Base-by-base conservation (phyloP, 2,888 invertebrate species). In the Diarsia brunnea region DNA sequence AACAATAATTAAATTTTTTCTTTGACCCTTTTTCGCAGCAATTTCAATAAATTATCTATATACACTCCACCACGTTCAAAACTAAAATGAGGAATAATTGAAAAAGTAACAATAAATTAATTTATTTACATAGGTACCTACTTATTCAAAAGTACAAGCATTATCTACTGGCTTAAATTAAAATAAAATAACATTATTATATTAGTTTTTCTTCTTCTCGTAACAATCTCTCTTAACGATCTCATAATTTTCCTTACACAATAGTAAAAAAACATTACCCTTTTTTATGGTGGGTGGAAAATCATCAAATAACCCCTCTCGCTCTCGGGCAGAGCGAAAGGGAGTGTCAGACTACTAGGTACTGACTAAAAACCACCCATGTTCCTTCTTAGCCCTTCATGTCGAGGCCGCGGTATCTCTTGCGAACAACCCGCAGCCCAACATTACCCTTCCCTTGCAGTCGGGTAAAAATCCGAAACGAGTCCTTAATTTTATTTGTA, bases 71-170 rank as follows among this genome's bases (percentile, higher is more conserved):
- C 14, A 12, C 27, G 8, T 19, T 69, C n/a, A 47, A 70, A 70
- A 70, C 12, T 19, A 27, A 24, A 47, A 73, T 2, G 3, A 0
- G 0, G 12, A 27, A 58, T 49, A 27, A 58, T 49, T 24, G n/a
- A 60, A 73, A 64, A 80, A 27, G 7, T 58, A 64, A 81, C 58
- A 73, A 53, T 53, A 53, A 53, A 65, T 53, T 75, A 65, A 60
- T 78, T 81, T 66, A 75, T 75, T 81, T 81, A 51, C 51, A 11
- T 53, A n/a, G n/a, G n/a, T n/a, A n/a, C n/a, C n/a, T n/a, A 51
- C 11, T 38, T 64, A 58, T 0, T 63, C 12, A 12, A 31, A 45
- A 5, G 12, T 64, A 51, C 55, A 75, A 76, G 19, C 11, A n/a
- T 49, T 43, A 38, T 21, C 38, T 61, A 38, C 14, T 60, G 12